Conservation (phyloP, 2,797 vertebrate genomes). For the Jordanella pulchra region DNA sequence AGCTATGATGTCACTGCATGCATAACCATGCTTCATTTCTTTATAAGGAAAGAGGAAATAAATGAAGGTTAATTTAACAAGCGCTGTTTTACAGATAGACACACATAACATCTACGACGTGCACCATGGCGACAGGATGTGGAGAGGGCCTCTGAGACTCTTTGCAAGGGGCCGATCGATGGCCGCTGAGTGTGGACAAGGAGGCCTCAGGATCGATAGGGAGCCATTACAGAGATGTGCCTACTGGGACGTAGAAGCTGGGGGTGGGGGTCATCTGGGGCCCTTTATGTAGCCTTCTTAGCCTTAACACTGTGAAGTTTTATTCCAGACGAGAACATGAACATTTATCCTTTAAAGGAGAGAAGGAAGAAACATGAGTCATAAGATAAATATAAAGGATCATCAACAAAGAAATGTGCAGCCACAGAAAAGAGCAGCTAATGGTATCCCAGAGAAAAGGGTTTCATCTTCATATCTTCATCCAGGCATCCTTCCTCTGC, state of each 20-base stretch:
- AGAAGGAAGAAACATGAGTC: slow-evolving; percentile 8
- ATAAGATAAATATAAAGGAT: slow-evolving; percentile 23
- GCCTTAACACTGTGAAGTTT: slow-evolving; percentile 51
- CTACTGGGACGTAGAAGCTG: slow-evolving; percentile 59
- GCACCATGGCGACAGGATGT: slow-evolving; percentile 56
- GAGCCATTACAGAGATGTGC: slow-evolving; percentile 78
- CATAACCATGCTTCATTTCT: neutral
- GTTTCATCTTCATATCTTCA: slow-evolving; percentile 28
- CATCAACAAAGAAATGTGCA: neutral
- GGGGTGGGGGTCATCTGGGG: slow-evolving; percentile 44
- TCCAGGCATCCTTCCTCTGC: slow-evolving; percentile 28
- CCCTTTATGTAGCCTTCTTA: slow-evolving; percentile 56
- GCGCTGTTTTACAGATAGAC: slow-evolving; percentile 35
- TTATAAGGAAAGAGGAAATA: neutral
- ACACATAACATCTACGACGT: slow-evolving; percentile 23
- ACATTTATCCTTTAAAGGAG: slow-evolving; percentile 16
- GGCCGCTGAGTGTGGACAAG: slow-evolving; percentile 76
- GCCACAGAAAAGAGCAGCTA: slow-evolving; percentile 28
- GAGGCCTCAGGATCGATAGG: slow-evolving; percentile 74
- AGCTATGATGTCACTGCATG: neutral
- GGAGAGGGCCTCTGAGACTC: slow-evolving; percentile 73
- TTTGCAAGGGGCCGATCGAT: slow-evolving; percentile 75
- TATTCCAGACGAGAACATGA: slow-evolving; percentile 38
- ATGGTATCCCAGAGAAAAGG: slow-evolving; percentile 50
- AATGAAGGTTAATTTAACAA: slow-evolving; percentile 35